These are phyloP conservation scores for Scleropages formosus DNA, from an alignment of 2,797 vertebrate genomes.

Conservation along the genomic window DNA sequence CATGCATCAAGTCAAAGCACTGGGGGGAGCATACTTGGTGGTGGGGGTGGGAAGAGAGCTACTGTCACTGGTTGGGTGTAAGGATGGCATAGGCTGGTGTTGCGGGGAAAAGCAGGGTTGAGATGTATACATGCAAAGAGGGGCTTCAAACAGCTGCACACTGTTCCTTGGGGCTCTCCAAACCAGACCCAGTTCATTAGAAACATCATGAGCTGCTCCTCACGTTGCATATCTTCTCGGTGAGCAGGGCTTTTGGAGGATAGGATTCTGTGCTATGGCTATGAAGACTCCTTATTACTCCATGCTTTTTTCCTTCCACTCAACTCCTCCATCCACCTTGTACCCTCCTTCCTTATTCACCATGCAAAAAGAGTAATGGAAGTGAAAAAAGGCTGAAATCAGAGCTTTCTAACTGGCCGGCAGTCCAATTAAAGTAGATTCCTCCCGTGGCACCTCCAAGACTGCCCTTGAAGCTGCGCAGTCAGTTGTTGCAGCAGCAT, in stretches of 20 bases:
- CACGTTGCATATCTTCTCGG: not conserved
- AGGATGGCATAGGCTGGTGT: not conserved
- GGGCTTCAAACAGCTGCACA: slow-evolving; percentile 17
- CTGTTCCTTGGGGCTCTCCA: slow-evolving; percentile 29
- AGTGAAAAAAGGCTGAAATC: not conserved
- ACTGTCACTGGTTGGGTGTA: slow-evolving; percentile 34
- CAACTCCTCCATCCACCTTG: not conserved
- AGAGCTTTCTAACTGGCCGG: slow-evolving; percentile 55
- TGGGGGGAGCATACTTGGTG: no score
- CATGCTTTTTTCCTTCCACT: not conserved
- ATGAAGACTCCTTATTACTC: not conserved
- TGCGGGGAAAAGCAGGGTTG: no score
- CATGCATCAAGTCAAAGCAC: not conserved
- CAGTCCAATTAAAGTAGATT: slow-evolving; percentile 65
- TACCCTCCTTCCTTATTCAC: not conserved
- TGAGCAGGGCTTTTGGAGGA: not conserved
- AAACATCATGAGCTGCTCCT: not conserved
- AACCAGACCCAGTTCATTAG: not conserved
- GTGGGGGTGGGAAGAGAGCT: slow-evolving; percentile 28
- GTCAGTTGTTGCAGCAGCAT: slow-evolving; percentile 26
- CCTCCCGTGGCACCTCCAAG: slow-evolving; percentile 51
- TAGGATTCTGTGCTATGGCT: not conserved
- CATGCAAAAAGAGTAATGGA: not conserved
- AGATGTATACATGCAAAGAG: no score
- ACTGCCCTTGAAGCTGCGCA: slow-evolving; percentile 34